Evolutionary conservation across 2,113 vertebrate species (phyloP).

Genomic region (Acanthochromis polyacanthus): DNA sequence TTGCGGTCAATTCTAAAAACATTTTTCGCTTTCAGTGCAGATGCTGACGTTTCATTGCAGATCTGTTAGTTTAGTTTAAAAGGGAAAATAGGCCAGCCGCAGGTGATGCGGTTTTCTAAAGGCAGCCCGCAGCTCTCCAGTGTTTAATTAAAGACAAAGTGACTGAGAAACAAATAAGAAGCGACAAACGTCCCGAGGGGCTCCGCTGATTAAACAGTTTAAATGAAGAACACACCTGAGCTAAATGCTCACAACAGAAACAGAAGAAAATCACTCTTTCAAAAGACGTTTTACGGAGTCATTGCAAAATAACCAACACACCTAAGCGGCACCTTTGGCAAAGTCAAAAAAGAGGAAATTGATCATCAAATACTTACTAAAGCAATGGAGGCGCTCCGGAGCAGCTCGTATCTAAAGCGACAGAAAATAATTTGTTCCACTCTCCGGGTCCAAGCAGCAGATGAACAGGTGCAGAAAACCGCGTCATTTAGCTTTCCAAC

Average conservation of each 20-base stretch:
- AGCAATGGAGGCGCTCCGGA: not conserved
- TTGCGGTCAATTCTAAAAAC: no score
- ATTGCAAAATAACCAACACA: no score
- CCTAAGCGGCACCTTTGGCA: not conserved
- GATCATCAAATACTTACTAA: not conserved
- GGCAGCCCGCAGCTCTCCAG: slow-evolving; percentile 16
- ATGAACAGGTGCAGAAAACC: not conserved
- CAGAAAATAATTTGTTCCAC: not conserved
- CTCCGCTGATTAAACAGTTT: not conserved
- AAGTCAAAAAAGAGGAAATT: no score
- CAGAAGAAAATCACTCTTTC: no score
- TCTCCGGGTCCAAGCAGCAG: not conserved
- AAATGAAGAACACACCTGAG: not conserved
- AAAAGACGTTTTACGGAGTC: no score
- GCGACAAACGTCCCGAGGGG: not conserved
- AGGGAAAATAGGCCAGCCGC: not conserved
- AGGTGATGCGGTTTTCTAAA: not conserved
- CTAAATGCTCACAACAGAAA: no score
- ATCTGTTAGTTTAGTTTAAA: no score
- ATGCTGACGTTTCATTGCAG: no score
- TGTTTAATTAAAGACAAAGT: slow-evolving; percentile 42
- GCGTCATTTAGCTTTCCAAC: not conserved
- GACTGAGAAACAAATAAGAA: not conserved
- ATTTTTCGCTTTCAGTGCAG: no score
- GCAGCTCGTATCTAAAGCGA: not conserved